Base-by-base conservation (phyloP, 2,888 invertebrate species). In the Oscheius myriophilus region DNA sequence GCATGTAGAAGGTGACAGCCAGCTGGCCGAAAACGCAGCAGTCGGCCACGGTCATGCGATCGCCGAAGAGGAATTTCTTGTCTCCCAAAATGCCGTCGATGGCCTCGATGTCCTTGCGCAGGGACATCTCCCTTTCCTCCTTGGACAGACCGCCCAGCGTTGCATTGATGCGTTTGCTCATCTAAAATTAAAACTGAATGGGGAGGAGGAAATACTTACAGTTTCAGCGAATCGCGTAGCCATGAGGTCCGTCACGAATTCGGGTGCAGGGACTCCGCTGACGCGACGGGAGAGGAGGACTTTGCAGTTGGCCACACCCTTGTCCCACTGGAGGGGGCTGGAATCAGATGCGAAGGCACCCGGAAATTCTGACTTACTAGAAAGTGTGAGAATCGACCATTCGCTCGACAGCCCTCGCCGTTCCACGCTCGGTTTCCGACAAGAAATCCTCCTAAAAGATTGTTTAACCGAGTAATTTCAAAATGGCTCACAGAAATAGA, bases 381-480 rank as follows among this genome's bases (percentile, higher is more conserved):
- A 92, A 92, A 43, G 95, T 91, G 87, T 94, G 94, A 87, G 95
- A 94, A 88, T 96, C 95, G 84, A 95, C 91, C 95, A 96, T 95
- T 76, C 94, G 93, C 86, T 93, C 92, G 90, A 93, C 93, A 69
- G 95, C 95, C 88, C 96, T 93, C 23, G 94, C 92, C 71, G 94
- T 91, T 87, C 92, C 93, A 78, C 92, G 92, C 88, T 96, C 94
- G 86, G 93, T 93, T 78, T 92, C 89, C 71, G 92, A 92, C 79
- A 96, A 90, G 41, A 90, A 91, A 11, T 92, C 91, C 88, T 95
- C 58, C 26, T 76, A 52, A 25, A 46, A 39, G 25, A 52, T 25
- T n/a, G n/a, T 2, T 53, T 53, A 18, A 53, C 3, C 4, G 9
- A 33, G 2, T 18, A 18, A 66, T 11, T 58, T 18, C 21, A 55